Percentiles rank a stretch among this genome's conserved stretches.
Conservation (phyloP, 2,113 vertebrate genomes). For the Otis tarda region DNA sequence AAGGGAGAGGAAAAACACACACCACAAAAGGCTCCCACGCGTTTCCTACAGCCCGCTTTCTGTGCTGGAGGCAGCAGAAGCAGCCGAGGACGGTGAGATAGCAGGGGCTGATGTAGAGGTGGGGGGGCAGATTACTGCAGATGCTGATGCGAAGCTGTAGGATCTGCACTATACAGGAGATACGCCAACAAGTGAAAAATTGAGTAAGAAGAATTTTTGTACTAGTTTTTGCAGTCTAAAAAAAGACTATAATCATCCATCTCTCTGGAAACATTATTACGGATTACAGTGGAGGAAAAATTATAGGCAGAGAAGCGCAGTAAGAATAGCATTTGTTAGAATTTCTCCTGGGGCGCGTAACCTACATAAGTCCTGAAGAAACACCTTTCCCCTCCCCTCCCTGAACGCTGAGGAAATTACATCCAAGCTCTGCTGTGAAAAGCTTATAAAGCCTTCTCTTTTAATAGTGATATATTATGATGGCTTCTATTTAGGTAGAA, state of each 20-base stretch:
- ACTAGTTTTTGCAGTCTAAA: neutral
- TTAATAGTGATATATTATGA: neutral
- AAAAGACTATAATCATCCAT: neutral
- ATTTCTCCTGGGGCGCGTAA: neutral
- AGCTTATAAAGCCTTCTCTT: neutral
- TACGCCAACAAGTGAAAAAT: neutral
- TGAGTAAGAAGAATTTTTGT: neutral
- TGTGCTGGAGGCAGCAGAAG: neutral
- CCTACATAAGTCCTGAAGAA: neutral
- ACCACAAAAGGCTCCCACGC: neutral
- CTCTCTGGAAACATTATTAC: slow-evolving; percentile 4
- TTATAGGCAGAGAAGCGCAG: neutral
- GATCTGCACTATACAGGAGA: neutral
- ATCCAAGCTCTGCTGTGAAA: neutral
- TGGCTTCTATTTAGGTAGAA: neutral
- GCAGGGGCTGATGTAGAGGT: neutral
- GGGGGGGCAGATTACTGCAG: neutral
- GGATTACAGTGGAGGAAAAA: neutral
- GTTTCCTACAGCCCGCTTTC: neutral
- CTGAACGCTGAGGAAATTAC: neutral
- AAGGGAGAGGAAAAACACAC: neutral
- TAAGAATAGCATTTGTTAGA: neutral
- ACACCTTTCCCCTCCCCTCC: neutral
- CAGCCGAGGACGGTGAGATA: neutral
- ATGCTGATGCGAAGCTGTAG: neutral